Conservation (phyloP, 2,888 invertebrate genomes). For the Rotaria sp. region DNA sequence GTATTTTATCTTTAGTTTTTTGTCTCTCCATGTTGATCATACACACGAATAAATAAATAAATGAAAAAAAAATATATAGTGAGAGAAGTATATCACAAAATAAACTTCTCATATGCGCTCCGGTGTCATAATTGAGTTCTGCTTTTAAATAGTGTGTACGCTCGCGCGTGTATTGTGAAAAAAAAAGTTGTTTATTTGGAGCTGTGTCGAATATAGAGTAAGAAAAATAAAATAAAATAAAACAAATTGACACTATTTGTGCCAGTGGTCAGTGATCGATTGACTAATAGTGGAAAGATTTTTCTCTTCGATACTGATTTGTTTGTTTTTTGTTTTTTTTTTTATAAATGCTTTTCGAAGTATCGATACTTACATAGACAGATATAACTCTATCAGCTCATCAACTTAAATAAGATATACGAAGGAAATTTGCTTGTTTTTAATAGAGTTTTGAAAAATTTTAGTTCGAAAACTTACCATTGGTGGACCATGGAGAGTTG, state of each 20-base stretch:
- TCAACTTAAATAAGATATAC: conserved; percentile 10
- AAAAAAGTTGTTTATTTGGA: neutral
- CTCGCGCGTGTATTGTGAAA: conserved; percentile 16
- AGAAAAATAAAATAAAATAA: neutral
- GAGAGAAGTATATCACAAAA: neutral
- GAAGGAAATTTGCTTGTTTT: neutral
- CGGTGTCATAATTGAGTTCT: neutral
- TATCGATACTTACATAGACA: neutral
- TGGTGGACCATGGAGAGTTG: neutral
- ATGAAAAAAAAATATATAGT: neutral
- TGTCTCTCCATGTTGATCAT: neutral
- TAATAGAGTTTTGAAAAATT: neutral
- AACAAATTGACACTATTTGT: conserved; percentile 9
- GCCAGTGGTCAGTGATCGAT: conserved; percentile 22
- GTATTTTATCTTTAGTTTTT: neutral
- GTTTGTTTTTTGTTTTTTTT: neutral
- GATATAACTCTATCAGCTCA: neutral
- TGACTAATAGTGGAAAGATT: conserved; percentile 11
- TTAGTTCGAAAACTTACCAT: neutral
- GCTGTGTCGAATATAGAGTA: conserved; percentile 11
- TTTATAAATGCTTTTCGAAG: neutral
- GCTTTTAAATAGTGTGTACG: neutral
- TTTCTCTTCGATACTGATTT: neutral
- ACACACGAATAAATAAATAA: neutral
- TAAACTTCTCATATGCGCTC: neutral